Base-by-base conservation (phyloP, 2,888 invertebrate genomes). In the Cryptocephalus primarius region DNA sequence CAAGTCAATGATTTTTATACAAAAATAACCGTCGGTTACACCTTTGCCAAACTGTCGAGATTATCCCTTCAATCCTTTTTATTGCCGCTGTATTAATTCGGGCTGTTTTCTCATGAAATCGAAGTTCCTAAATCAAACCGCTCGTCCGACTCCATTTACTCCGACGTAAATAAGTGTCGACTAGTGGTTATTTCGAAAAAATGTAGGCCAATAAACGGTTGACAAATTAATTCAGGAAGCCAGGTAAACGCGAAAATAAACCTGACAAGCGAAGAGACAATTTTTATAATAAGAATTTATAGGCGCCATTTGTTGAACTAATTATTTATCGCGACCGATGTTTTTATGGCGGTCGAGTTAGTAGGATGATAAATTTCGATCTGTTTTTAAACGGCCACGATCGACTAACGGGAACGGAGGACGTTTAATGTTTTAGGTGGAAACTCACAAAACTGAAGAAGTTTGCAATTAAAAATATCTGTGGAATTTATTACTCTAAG, bases 171-270 rank as follows among this genome's bases (percentile, higher is more conserved):
- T 22, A 22, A 22, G 22, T 22, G 22, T 22, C 22, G 22, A 22
- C 3, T 6, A 22, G 22, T 22, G 22, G 22, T 22, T 22, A 22
- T 22, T 22, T 22, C 13, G 22, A 11, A 31, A 12, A 40, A 40
- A 40, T 31, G 40, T 40, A 40, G 40, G 40, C 40, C 40, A 31
- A 40, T 12, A 40, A 10, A 39, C 39, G 31, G 22, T 40, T 12
- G 11, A 39, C n/a, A 39, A 39, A 39, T 39, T n/a, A 14, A 22
- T 22, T 22, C 22, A 22, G 41, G 10, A 44, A 42, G 39, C 33
- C 42, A 45, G 42, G 42, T 34, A 42, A 42, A 11, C 34, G 14
- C 40, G 42, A 42, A 48, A 48, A 45, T 48, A 48, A 36, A 47
- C 40, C 32, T 11, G 9, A 14, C n/a, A 22, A 13, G 34, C 33